A percentile compares a stretch with the other conserved stretches of the same genome.
Evolutionary conservation across 2,888 invertebrate species (phyloP).

Genomic region (Cheilosia impressa): DNA sequence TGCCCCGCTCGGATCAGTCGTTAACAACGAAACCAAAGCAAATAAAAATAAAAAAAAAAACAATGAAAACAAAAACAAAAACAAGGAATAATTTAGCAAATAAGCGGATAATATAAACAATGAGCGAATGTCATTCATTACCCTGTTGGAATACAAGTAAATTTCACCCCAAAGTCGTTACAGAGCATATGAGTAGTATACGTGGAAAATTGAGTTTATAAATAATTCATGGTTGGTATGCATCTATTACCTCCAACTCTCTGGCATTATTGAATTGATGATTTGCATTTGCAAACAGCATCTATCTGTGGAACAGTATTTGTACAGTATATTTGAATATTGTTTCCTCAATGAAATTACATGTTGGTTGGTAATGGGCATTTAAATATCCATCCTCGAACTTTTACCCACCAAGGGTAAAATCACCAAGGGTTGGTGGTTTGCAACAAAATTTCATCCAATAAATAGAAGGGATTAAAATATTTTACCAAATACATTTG

Average conservation of each 20-base stretch:
- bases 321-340: slow-evolving; percentile 43
- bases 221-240: slow-evolving; percentile 31
- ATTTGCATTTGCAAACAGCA: slow-evolving; percentile 26
- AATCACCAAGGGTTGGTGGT: too few species aligned
- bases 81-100: slow-evolving; percentile 10
- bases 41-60: not conserved
- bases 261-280: slow-evolving; percentile 18
- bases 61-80: not conserved
- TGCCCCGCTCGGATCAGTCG: too few species aligned
- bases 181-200: not conserved
- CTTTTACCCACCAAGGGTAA: too few species aligned
- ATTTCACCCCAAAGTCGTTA: slow-evolving; percentile 28
- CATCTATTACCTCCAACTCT: slow-evolving; percentile 21
- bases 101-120: slow-evolving; percentile 38
- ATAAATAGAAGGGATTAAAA: too few species aligned
- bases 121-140: slow-evolving; percentile 24
- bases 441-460: too few species aligned
- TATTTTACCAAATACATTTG: too few species aligned
- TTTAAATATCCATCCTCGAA: not conserved
- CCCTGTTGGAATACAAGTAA: slow-evolving; percentile 14
- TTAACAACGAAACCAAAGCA: too few species aligned
- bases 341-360: slow-evolving; percentile 3
- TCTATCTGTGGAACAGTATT: slow-evolving; percentile 13
- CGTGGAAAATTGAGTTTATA: slow-evolving; percentile 21
- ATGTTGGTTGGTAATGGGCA: not conserved